Conservation (phyloP, 2,113 vertebrate genomes). For the Petroica traversi region DNA sequence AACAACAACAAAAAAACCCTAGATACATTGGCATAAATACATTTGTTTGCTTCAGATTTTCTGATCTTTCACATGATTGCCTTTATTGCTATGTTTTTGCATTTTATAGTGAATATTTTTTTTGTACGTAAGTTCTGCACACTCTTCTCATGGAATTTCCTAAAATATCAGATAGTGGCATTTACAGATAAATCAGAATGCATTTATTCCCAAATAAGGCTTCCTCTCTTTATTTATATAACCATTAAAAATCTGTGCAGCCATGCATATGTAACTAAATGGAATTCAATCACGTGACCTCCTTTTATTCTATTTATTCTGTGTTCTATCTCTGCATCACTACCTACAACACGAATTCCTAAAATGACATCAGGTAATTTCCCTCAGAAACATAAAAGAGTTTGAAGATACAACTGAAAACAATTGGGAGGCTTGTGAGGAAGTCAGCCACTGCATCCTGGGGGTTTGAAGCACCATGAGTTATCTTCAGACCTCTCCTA, state of each 20-base stretch:
- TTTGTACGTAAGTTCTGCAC: not conserved
- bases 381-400: not conserved
- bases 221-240: not conserved
- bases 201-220: not conserved
- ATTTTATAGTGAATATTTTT: not conserved
- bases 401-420: not conserved
- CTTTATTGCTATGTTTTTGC: not conserved
- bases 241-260: not conserved
- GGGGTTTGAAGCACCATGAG: not conserved
- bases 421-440: not conserved
- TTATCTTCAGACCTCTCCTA: not conserved
- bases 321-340: not conserved
- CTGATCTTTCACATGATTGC: not conserved
- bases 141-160: not conserved
- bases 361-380: not conserved
- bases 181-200: not conserved
- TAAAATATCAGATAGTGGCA: not conserved
- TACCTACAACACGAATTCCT: not conserved
- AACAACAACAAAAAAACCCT: no score
- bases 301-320: not conserved
- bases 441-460: not conserved
- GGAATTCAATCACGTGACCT: not conserved
- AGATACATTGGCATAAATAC: not conserved
- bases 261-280: not conserved
- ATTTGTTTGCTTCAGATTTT: not conserved